phyloP scores from a whole-genome alignment of 1,140 invertebrate genomes.

The Stegodyphus mimosarum region DNA sequence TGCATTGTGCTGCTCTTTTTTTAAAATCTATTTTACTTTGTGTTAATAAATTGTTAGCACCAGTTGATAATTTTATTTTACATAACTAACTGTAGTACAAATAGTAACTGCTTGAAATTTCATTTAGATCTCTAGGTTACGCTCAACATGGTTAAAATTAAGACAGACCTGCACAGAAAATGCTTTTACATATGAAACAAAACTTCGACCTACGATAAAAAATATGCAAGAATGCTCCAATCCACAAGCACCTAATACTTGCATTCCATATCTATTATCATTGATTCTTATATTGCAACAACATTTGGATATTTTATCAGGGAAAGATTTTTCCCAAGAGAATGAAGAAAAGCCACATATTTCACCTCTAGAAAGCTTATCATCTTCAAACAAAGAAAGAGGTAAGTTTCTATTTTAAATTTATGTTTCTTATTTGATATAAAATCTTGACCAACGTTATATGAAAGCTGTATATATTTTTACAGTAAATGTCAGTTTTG shows the following conservation, averaged over 20 bases:
- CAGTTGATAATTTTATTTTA: no score
- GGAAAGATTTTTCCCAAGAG: neutral
- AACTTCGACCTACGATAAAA: constrained; percentile 83
- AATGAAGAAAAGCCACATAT: constrained; percentile 11
- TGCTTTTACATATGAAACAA: constrained; percentile 92
- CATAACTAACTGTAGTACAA: no score
- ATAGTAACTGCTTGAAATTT: no score
- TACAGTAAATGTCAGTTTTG: no score
- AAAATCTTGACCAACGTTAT: no score
- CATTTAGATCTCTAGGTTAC: constrained; percentile 64
- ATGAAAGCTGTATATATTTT: no score
- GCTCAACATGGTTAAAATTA: constrained; percentile 83
- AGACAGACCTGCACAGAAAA: constrained; percentile 87
- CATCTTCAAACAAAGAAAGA: constrained; percentile 40
- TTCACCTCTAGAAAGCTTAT: neutral
- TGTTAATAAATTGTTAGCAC: no score
- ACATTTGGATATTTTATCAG: constrained; percentile 44
- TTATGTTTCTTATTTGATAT: no score
- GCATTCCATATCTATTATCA: constrained; percentile 72
- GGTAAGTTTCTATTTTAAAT: neutral
- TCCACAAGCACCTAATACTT: constrained; percentile 88
- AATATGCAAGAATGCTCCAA: constrained; percentile 90
- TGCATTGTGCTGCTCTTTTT: no score
- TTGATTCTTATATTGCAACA: constrained; percentile 68
- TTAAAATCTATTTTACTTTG: no score